Evolutionary conservation across 2,888 invertebrate species (phyloP).

Genomic region (Nudaria mundana): DNA sequence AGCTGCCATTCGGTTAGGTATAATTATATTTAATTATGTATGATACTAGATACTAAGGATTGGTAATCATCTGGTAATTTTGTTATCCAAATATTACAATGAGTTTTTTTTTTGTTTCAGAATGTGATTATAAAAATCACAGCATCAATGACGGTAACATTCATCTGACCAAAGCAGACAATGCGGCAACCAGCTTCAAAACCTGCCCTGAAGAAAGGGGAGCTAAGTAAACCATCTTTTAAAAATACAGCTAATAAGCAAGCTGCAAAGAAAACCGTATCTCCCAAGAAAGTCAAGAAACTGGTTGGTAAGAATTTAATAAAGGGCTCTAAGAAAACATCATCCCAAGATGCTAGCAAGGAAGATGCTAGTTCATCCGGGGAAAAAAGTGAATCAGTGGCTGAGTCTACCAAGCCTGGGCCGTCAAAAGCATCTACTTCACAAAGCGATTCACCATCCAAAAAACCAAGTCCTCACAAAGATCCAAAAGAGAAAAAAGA

Average conservation of each 20-base stretch:
- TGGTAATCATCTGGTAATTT: too few relatives aligned
- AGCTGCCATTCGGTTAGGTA: constrained; percentile 28
- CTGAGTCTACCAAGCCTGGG: constrained; percentile 48
- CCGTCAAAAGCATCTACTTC: constrained; percentile 44
- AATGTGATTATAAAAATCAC: constrained; percentile 57
- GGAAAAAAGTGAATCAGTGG: constrained; percentile 45
- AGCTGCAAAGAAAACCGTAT: constrained; percentile 53
- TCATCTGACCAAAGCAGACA: constrained; percentile 61
- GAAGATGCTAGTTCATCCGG: constrained; percentile 42
- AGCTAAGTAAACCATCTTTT: constrained; percentile 59
- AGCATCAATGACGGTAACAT: constrained; percentile 62
- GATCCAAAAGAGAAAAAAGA: constrained; percentile 67
- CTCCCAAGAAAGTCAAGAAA: constrained; percentile 59
- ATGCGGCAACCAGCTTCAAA: constrained; percentile 77
- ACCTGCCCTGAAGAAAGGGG: constrained; percentile 71
- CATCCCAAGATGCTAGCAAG: constrained; percentile 53
- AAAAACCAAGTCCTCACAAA: constrained; percentile 59
- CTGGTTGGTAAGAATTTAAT: constrained; percentile 51
- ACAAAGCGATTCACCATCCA: constrained; percentile 53
- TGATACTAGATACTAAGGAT: too few relatives aligned
- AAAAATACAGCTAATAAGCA: constrained; percentile 53
- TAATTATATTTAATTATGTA: constrained; percentile 12
- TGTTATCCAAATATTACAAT: constrained; percentile 4
- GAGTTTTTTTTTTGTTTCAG: constrained; percentile 62
- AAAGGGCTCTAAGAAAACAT: constrained; percentile 55